A percentile compares a stretch with the other conserved stretches of the same genome.
These are phyloP conservation scores for Reticulitermes lucifugus DNA, from an alignment of 2,888 invertebrate species.

Conservation along the genomic window DNA sequence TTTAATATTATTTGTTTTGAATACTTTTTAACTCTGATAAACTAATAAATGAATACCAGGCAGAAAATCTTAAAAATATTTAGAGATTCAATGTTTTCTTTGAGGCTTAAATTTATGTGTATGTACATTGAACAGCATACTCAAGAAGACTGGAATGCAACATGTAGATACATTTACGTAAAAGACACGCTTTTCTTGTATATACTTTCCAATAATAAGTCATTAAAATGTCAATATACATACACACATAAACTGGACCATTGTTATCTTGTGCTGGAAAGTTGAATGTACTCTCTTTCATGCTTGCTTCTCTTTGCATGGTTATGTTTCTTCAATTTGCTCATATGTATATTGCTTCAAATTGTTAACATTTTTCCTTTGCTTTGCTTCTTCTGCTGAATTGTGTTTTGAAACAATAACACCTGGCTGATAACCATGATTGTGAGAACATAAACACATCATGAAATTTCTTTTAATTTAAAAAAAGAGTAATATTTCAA, in stretches of 20 bases:
- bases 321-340: constrained; percentile 32
- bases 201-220: too few relatives aligned
- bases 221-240: constrained; percentile 20
- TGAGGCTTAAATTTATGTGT: constrained; percentile 3
- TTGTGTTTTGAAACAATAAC: constrained; percentile 7
- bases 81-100: constrained; percentile 14
- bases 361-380: constrained; percentile 23
- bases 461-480: background rate
- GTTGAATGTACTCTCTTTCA: constrained; percentile 9
- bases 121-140: constrained; percentile 19
- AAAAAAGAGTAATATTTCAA: background rate
- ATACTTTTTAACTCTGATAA: background rate
- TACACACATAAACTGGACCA: constrained; percentile 15
- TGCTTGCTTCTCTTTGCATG: constrained; percentile 43
- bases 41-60: constrained; percentile 28
- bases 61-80: background rate
- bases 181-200: too few relatives aligned
- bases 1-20: constrained; percentile 1
- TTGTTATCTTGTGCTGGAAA: constrained; percentile 20
- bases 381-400: constrained; percentile 45
- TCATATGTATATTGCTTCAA: constrained; percentile 43
- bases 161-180: too few relatives aligned
- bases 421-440: background rate
- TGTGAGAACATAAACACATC: background rate
- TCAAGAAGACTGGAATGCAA: background rate